These are phyloP conservation scores for Drosophila kohkoa DNA, from an alignment of 1,140 invertebrate genomes.

Conservation along the genomic window DNA sequence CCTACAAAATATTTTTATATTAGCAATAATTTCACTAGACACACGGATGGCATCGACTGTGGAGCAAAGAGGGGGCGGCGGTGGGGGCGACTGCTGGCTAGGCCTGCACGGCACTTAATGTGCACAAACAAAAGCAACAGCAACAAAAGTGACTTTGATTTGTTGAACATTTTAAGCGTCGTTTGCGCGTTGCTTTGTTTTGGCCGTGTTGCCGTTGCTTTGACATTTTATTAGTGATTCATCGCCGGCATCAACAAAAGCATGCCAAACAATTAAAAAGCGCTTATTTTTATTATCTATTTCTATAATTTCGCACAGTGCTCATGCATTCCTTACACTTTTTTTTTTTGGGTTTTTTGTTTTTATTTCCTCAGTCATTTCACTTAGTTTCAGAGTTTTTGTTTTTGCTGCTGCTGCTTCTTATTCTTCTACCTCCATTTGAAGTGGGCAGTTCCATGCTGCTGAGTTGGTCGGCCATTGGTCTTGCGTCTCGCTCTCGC, in stretches of 20 bases:
- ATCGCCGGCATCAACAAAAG: constrained; percentile 51
- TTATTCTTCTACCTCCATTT: constrained; percentile 42
- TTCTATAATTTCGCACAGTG: constrained; percentile 39
- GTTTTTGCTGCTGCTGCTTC: constrained; percentile 30
- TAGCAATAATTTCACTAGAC: constrained; percentile 80
- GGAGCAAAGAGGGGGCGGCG: background rate
- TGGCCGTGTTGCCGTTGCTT: constrained; percentile 46
- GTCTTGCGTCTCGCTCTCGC: constrained; percentile 69
- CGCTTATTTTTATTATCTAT: constrained; percentile 70
- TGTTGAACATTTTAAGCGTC: constrained; percentile 57
- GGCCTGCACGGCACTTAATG: constrained; percentile 37
- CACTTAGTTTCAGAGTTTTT: constrained; percentile 1
- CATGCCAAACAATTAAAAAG: constrained; percentile 69
- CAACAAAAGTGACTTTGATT: constrained; percentile 62
- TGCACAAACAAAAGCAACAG: constrained; percentile 47
- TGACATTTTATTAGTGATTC: constrained; percentile 69
- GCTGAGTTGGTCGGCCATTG: constrained; percentile 73
- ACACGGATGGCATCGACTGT: constrained; percentile 52
- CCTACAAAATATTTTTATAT: constrained; percentile 82
- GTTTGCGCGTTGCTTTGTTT: constrained; percentile 42
- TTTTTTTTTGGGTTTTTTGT: constrained; percentile 13
- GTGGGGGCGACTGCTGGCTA: background rate
- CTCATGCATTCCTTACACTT: constrained; percentile 15
- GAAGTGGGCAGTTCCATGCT: constrained; percentile 54
- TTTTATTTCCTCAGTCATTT: background rate